Percentiles rank a stretch among this genome's conserved stretches.
Conservation (phyloP, 2,113 vertebrate genomes). For the Pterocles gutturalis region DNA sequence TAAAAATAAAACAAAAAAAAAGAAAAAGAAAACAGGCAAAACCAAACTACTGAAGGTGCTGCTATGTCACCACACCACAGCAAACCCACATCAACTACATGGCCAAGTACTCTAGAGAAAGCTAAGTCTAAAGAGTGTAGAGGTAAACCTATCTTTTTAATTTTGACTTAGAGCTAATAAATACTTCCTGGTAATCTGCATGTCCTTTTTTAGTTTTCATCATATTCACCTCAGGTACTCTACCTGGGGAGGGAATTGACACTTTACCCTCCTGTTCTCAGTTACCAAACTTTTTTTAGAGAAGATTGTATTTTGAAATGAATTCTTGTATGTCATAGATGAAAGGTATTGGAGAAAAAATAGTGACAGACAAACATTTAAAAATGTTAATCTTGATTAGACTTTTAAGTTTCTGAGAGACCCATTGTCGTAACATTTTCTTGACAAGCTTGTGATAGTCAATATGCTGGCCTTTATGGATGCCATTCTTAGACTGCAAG, state of each 20-base stretch:
- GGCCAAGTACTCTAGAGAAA: not conserved
- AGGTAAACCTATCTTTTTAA: not conserved
- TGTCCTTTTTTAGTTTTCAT: not conserved
- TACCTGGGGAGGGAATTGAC: not conserved
- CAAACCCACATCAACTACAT: not conserved
- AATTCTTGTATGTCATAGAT: not conserved
- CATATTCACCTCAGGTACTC: not conserved
- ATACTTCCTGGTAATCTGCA: not conserved
- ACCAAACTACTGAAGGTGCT: not conserved
- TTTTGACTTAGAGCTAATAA: not conserved
- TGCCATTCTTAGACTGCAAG: not conserved
- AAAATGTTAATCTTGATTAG: not conserved
- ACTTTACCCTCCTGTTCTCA: not conserved
- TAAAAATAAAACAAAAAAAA: not conserved
- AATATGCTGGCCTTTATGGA: not conserved
- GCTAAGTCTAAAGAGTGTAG: not conserved
- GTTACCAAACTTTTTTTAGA: not conserved
- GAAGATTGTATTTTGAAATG: not conserved
- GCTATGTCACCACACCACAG: not conserved
- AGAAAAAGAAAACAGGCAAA: too few species aligned
- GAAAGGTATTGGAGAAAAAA: not conserved
- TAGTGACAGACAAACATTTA: not conserved
- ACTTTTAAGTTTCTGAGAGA: not conserved
- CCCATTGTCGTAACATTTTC: not conserved
- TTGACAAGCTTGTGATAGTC: not conserved